A percentile compares a stretch with the other conserved stretches of the same genome.
phyloP scores from a whole-genome alignment of 2,888 invertebrate species.

The Trichopoda pennipes region DNA sequence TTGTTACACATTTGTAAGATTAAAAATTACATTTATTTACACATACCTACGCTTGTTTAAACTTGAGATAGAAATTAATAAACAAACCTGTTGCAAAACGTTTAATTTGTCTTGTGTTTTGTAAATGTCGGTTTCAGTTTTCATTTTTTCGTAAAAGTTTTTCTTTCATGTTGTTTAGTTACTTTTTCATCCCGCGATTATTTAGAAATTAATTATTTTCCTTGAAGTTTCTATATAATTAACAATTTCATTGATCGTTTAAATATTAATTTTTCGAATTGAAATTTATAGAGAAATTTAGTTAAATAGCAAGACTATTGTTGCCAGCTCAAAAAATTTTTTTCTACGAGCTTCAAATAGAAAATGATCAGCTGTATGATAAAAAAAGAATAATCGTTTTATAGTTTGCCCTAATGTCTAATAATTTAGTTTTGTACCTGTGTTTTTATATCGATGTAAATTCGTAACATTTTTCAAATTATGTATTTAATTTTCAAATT shows the following conservation, averaged over 20 bases:
- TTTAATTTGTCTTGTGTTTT: slow-evolving; percentile 36
- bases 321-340: too few species aligned
- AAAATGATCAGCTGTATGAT: too few species aligned
- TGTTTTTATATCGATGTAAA: too few species aligned
- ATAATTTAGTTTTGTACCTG: too few species aligned
- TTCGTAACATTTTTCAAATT: too few species aligned
- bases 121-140: background rate
- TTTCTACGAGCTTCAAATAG: too few species aligned
- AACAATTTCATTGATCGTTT: slow-evolving; percentile 50
- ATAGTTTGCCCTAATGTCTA: too few species aligned
- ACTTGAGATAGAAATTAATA: slow-evolving; percentile 29
- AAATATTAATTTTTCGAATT: slow-evolving; percentile 23
- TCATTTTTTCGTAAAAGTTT: slow-evolving; percentile 1
- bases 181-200: slow-evolving; percentile 19
- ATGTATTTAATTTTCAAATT: too few species aligned
- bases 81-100: slow-evolving; percentile 53
- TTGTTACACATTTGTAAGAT: slow-evolving; percentile 57
- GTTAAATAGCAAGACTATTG: too few species aligned
- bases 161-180: background rate
- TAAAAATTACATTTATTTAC: slow-evolving; percentile 29
- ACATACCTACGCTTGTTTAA: slow-evolving; percentile 33
- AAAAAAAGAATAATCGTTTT: too few species aligned
- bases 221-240: slow-evolving; percentile 40
- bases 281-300: slow-evolving; percentile 53
- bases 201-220: slow-evolving; percentile 31